Conservation (phyloP, 2,888 invertebrate genomes). For the Cabera pusaria region DNA sequence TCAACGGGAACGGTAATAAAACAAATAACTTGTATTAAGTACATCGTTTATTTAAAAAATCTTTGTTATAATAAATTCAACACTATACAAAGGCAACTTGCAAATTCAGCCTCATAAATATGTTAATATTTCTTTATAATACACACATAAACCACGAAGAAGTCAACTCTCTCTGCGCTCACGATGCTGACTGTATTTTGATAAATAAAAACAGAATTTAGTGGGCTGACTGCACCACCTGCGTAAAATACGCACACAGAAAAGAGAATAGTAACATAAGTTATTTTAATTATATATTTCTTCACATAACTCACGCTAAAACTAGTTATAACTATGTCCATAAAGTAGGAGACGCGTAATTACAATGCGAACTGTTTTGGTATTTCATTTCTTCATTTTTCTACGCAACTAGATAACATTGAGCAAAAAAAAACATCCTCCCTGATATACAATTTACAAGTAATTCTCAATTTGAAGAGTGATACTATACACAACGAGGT, state of each 20-base stretch:
- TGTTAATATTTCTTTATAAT: constrained; percentile 42
- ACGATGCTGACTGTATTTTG: no score
- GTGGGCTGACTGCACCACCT: constrained; percentile 24
- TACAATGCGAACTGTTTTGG: constrained; percentile 58
- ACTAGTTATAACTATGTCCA: constrained; percentile 15
- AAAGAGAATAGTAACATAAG: constrained; percentile 41
- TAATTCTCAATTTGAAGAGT: constrained; percentile 25
- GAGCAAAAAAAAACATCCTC: constrained; percentile 58
- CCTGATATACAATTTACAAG: constrained; percentile 30
- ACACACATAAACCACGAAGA: no score
- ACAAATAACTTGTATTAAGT: constrained; percentile 69
- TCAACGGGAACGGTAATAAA: constrained; percentile 53
- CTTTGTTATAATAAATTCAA: constrained; percentile 81
- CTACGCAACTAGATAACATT: constrained; percentile 72
- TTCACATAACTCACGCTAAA: constrained; percentile 18
- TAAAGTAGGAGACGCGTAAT: constrained; percentile 35
- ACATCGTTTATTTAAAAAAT: constrained; percentile 79
- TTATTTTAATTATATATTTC: constrained; percentile 27
- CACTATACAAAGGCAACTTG: constrained; percentile 75
- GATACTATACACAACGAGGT: constrained; percentile 74
- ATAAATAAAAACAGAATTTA: constrained; percentile 15
- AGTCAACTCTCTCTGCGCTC: no score
- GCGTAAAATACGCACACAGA: constrained; percentile 21
- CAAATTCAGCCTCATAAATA: constrained; percentile 51
- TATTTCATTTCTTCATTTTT: constrained; percentile 49